phyloP scores from a whole-genome alignment of 2,113 vertebrate genomes.

The Rhipidura dahli region DNA sequence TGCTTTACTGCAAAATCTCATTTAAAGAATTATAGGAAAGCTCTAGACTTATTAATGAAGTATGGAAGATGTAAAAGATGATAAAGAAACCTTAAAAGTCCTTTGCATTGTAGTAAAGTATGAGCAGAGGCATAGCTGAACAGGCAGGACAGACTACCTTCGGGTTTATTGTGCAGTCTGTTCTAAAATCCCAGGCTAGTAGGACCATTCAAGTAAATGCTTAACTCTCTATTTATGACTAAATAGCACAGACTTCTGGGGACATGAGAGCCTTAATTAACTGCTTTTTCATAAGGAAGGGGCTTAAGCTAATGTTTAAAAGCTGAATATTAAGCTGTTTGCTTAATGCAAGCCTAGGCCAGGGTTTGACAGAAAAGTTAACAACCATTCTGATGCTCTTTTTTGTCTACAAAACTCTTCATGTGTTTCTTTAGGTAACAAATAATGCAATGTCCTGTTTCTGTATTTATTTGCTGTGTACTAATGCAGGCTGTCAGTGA shows the following conservation, averaged over 20 bases:
- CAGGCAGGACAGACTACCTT: neutral
- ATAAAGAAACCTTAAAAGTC: neutral
- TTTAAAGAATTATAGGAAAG: neutral
- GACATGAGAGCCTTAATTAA: neutral
- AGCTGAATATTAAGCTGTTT: neutral
- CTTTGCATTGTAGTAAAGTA: neutral
- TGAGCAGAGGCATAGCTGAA: neutral
- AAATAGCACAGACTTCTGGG: neutral
- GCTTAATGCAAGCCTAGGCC: neutral
- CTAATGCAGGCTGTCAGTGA: neutral
- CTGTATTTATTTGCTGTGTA: neutral
- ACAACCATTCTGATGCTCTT: neutral
- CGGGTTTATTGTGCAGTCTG: neutral
- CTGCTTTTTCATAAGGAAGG: neutral
- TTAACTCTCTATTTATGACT: fast-evolving
- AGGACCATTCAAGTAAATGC: neutral
- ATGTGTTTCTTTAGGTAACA: neutral
- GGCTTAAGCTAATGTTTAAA: neutral
- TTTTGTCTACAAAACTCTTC: neutral
- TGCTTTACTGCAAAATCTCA: neutral
- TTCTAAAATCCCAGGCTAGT: neutral
- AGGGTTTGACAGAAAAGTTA: neutral
- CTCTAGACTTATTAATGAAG: neutral
- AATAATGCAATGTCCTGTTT: fast-evolving
- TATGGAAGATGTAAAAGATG: neutral